Percentiles rank a stretch among this genome's conserved stretches.
These are phyloP conservation scores for Cyanocitta stelleri DNA, from an alignment of 2,113 vertebrate species.

Conservation along the genomic window DNA sequence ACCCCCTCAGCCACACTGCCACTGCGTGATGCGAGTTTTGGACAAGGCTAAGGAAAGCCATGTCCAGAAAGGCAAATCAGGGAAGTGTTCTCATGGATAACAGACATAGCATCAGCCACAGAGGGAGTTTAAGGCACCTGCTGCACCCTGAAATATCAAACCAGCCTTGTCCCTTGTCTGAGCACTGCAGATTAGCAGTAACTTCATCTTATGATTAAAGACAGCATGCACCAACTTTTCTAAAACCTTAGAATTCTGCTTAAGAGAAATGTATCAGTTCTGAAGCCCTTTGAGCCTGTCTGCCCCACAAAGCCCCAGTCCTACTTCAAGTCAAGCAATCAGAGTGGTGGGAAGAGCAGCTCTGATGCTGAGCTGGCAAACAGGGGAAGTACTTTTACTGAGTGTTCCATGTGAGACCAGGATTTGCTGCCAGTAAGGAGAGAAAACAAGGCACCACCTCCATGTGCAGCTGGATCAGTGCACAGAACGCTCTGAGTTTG, in stretches of 20 bases:
- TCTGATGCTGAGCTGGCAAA: not conserved
- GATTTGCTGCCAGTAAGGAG: not conserved
- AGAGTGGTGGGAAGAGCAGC: not conserved
- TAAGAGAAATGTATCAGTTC: not conserved
- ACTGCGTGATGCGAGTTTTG: fast-evolving
- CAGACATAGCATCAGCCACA: not conserved
- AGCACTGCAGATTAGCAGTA: not conserved
- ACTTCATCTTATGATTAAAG: fast-evolving
- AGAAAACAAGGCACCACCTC: not conserved
- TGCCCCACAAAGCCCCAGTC: not conserved
- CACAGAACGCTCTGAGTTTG: not conserved
- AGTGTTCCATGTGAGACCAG: not conserved
- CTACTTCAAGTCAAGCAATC: not conserved
- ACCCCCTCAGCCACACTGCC: not conserved
- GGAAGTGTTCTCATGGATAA: fast-evolving
- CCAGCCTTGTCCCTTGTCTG: not conserved
- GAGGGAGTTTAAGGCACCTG: not conserved
- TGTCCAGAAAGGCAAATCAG: not conserved
- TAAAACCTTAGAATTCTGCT: not conserved
- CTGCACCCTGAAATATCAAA: not conserved
- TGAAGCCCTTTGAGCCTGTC: not conserved
- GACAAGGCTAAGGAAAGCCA: fast-evolving
- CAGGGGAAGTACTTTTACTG: not conserved
- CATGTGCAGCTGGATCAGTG: not conserved
- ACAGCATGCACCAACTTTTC: fast-evolving